These are phyloP conservation scores for Pollenia angustigena DNA, from an alignment of 2,888 invertebrate species.

Conservation along the genomic window DNA sequence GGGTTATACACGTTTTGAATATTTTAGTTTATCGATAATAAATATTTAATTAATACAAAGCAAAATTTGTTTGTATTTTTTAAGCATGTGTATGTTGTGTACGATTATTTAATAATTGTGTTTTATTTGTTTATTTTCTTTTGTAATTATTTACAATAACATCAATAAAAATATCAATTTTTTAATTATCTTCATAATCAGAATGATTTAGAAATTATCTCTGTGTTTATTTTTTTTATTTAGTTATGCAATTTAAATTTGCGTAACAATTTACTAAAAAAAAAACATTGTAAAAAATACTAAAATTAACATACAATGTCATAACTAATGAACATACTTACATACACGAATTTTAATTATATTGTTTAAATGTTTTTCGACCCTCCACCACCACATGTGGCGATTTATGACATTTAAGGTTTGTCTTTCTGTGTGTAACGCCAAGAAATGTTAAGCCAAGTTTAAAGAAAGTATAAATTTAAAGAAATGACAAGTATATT, in stretches of 20 bases:
- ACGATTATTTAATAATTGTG: conserved; percentile 7
- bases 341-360: conserved; percentile 30
- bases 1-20: conserved; percentile 55
- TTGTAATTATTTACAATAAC: conserved; percentile 51
- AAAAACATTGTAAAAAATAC: neutral
- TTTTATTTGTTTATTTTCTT: neutral
- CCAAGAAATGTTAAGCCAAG: too few species aligned
- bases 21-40: conserved; percentile 43
- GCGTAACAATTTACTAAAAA: conserved; percentile 11
- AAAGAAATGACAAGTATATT: too few species aligned
- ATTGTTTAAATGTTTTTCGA: conserved; percentile 17
- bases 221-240: neutral
- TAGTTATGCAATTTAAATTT: neutral
- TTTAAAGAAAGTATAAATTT: too few species aligned
- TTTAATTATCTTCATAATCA: neutral
- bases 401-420: too few species aligned
- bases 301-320: conserved; percentile 31
- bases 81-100: conserved; percentile 2
- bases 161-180: conserved; percentile 4
- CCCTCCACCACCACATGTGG: too few species aligned
- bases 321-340: conserved; percentile 5
- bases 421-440: too few species aligned
- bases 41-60: conserved; percentile 39
- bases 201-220: conserved; percentile 36
- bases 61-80: conserved; percentile 25